phyloP scores from a whole-genome alignment of 2,797 vertebrate species.

The Clamator glandarius region DNA sequence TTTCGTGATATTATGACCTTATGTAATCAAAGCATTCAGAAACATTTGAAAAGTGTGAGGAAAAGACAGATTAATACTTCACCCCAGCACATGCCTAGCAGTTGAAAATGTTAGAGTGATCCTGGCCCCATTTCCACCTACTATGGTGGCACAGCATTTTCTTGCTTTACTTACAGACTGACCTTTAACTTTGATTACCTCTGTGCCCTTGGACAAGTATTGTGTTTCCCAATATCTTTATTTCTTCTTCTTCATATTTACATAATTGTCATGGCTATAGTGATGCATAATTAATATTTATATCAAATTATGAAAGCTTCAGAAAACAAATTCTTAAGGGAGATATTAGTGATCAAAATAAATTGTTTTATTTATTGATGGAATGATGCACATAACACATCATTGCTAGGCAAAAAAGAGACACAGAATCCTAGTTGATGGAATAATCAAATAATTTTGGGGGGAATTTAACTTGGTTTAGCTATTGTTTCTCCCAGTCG shows the following conservation, averaged over 20 bases:
- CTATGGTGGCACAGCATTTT: background rate
- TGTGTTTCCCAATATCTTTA: background rate
- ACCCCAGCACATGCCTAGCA: background rate
- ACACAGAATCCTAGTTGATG: background rate
- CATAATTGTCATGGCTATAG: background rate
- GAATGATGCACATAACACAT: background rate
- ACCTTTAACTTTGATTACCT: background rate
- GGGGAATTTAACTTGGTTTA: too few relatives aligned
- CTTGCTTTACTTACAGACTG: background rate
- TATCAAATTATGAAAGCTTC: background rate
- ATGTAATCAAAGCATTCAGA: background rate
- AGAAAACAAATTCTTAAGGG: background rate
- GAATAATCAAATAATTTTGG: background rate
- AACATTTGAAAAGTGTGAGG: background rate
- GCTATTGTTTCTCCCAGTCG: too few relatives aligned
- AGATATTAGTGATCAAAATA: background rate
- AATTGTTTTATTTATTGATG: background rate
- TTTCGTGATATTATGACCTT: background rate
- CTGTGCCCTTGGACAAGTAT: background rate
- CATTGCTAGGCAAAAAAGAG: background rate
- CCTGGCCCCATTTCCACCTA: background rate
- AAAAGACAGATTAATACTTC: background rate
- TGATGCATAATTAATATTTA: background rate
- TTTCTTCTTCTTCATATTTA: background rate
- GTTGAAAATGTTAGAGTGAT: background rate